Percentiles rank a stretch among this genome's conserved stretches.
Evolutionary conservation across 2,113 vertebrate genomes (phyloP).

Genomic region (Nanorana parkeri): DNA sequence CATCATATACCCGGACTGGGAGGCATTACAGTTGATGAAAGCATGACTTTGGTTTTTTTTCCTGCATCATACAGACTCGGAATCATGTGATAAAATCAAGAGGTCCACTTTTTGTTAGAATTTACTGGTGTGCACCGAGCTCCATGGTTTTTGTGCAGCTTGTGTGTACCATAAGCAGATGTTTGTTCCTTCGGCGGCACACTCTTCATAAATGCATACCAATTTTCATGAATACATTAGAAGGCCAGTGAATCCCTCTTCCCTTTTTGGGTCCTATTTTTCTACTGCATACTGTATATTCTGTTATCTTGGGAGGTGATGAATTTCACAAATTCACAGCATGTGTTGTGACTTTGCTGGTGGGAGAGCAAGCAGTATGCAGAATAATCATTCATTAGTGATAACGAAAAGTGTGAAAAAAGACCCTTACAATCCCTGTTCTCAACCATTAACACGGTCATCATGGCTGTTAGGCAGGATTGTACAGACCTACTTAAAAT

Average conservation of each 20-base stretch:
- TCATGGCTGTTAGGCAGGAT: background rate
- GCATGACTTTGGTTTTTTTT: too few species aligned
- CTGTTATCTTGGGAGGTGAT: conserved; percentile 23
- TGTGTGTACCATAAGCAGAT: too few species aligned
- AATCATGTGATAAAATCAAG: too few species aligned
- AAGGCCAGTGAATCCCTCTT: background rate
- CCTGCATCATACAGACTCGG: too few species aligned
- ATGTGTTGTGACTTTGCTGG: background rate
- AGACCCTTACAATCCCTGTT: background rate
- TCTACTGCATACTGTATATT: conserved; percentile 8
- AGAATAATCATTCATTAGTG: conserved; percentile 39
- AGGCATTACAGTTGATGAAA: too few species aligned
- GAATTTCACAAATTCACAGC: conserved; percentile 27
- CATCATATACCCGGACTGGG: too few species aligned
- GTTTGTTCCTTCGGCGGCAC: background rate
- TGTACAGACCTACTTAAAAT: background rate
- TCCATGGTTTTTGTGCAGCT: too few species aligned
- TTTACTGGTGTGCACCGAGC: too few species aligned
- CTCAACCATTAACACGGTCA: conserved; percentile 8
- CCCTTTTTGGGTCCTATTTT: background rate
- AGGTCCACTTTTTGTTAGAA: too few species aligned
- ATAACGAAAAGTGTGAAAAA: conserved; percentile 26
- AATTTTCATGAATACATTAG: background rate
- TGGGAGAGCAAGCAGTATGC: conserved; percentile 13
- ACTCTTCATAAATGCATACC: background rate